Base-by-base conservation (phyloP, 2,113 vertebrate species). In the Fulmarus glacialis region DNA sequence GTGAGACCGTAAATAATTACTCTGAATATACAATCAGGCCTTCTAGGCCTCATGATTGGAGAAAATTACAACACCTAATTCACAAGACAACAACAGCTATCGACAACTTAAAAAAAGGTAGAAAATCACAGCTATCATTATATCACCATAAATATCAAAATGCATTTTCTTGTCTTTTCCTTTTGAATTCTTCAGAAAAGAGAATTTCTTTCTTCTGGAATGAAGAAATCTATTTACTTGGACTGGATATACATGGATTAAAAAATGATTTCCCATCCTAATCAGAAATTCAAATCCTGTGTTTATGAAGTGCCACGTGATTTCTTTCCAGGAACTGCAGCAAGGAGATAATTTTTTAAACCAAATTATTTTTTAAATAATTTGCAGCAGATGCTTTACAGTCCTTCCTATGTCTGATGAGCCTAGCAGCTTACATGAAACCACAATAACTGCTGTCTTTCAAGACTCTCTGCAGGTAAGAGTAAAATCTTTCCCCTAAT, bases 301-400 rank as follows among this genome's bases (percentile, higher is more conserved):
- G 73, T 94, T 95, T 96, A 88, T 36, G 89, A 90, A 82, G 48
- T 5, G 12, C 38, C 40, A 8, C 50, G 43, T 40, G 64, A 86
- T 96, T 95, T 94, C 68, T 90, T 94, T 45, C 75, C 45, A 95
- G 78, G 74, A 96, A 74, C 53, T 86, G 73, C 77, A 95, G n/a
- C 78, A 89, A 60, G 17, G 18, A 96, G 73, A 91, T 66, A 86
- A 47, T 45, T 72, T 96, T 62, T 82, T 82, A 66, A 89, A 92
- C 74, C 21, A 17, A 87, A 95, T 97, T 96, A 71, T 92, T 97
- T 97, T 93, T 78, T 0, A 71, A 93, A 97, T 74, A 2, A 79
- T 95, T 97, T 98, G 58, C 34, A 78, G 58, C 70, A 97, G 73
- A 92, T 96, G 80, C 20, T 94, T 89, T 87, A 34, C 52, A 60